These are phyloP conservation scores for Sceloporus undulatus DNA, from an alignment of 2,113 vertebrate genomes.

Conservation along the genomic window DNA sequence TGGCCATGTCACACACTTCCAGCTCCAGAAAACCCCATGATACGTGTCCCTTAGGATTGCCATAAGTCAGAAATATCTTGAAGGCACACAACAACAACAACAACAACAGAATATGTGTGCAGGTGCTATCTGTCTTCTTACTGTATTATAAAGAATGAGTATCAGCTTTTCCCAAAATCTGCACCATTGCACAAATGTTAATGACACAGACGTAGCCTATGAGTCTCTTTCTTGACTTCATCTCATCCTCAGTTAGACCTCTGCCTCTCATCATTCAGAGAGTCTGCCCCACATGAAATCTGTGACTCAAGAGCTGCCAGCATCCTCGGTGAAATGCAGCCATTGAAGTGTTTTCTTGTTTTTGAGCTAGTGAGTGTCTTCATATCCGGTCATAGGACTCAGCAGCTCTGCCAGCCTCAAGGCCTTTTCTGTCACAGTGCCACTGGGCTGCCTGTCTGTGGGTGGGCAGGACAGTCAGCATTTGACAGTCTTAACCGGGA, in stretches of 20 bases:
- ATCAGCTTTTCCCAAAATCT: neutral
- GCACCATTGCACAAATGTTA: neutral
- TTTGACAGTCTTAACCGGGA: conserved; percentile 67
- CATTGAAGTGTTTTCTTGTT: conserved; percentile 62
- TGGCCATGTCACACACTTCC: too few species aligned
- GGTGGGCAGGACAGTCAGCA: conserved; percentile 67
- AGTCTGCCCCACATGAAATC: conserved; percentile 36
- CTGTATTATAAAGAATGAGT: neutral
- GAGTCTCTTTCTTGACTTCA: neutral
- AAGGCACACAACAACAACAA: too few species aligned
- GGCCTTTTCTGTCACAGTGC: conserved; percentile 66
- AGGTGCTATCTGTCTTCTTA: neutral
- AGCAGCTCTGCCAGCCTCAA: conserved; percentile 66
- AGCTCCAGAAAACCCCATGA: too few species aligned
- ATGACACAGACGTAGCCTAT: too few species aligned
- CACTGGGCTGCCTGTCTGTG: conserved; percentile 60
- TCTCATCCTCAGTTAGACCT: neutral
- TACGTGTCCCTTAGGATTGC: too few species aligned
- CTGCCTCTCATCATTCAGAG: conserved; percentile 25
- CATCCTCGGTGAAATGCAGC: conserved; percentile 58
- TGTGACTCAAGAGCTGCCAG: conserved; percentile 63
- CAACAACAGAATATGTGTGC: neutral
- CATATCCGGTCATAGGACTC: conserved; percentile 64
- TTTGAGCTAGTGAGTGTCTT: conserved; percentile 64
- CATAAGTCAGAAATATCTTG: too few species aligned